phyloP scores from a whole-genome alignment of 2,888 invertebrate genomes.

The Psylliodes chrysocephalus region DNA sequence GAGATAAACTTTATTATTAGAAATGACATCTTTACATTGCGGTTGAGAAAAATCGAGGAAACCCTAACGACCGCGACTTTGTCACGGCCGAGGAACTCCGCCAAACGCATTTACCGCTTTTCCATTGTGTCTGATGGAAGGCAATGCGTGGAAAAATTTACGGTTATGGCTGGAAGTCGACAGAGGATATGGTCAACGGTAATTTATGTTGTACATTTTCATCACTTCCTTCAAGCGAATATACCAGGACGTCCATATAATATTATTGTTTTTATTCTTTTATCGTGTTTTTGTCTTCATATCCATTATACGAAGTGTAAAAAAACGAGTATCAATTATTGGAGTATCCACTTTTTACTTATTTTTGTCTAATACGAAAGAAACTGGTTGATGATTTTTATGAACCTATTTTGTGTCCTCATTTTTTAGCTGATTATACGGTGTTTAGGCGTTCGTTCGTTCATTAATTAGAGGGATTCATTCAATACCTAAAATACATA shows the following conservation, averaged over 20 bases:
- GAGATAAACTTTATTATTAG: no score
- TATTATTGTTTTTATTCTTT: background rate
- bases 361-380: no score
- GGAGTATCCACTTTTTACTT: no score
- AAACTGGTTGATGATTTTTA: no score
- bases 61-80: background rate
- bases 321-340: background rate
- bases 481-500: no score
- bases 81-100: background rate
- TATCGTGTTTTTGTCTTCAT: background rate
- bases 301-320: background rate
- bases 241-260: background rate
- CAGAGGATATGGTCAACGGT: background rate
- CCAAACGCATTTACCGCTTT: background rate
- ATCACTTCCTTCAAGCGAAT: background rate
- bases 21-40: no score
- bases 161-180: background rate
- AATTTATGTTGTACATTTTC: constrained; percentile 11
- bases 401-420: no score
- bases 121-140: background rate
- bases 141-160: constrained; percentile 5
- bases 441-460: no score
- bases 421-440: no score
- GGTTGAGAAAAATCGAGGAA: no score
- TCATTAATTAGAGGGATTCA: no score